Base-by-base conservation (phyloP, 1,140 invertebrate species). In the Reticulitermes speratus region DNA sequence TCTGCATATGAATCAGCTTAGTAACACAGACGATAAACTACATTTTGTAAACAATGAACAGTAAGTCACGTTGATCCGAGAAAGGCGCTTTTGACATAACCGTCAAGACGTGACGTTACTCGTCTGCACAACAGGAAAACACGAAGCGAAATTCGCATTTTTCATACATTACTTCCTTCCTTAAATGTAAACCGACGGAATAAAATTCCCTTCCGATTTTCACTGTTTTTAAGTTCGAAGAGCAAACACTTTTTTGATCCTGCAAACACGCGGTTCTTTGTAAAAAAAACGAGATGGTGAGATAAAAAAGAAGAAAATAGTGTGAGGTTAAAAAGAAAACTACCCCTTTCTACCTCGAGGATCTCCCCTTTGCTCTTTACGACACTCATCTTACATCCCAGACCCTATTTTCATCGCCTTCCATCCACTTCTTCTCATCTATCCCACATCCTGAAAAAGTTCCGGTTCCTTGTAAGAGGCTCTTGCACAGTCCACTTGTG, bases 341-440 rank as follows among this genome's bases (percentile, higher is more conserved):
- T 75, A 30, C 65, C 65, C 65, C 65, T 75, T 75, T 30, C n/a
- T 75, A 75, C 65, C n/a, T 75, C n/a, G 65, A 75, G n/a, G 25
- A 75, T 75, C 65, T 30, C 65, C 5, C 65, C n/a, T 75, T 75
- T 75, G 65, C 65, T 25, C 65, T 75, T 75, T 75, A 75, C 65
- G n/a, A 75, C 65, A 75, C 65, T 25, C 65, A 55, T 21, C 52
- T 55, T 55, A 55, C 52, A 55, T 21, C 52, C 14, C 14, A 55
- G 65, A 25, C 25, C 25, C 25, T 9, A 14, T 75, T 75, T 75
- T 30, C 65, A 75, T 75, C 65, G 7, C 65, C 25, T 75, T 30
- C 65, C 25, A 25, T 75, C 65, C 65, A 75, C 65, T 75, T 75
- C 65, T 30, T 75, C n/a, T 75, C 65, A 75, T 75, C 65, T 25